Evolutionary conservation across 2,888 invertebrate genomes (phyloP).

Genomic region (Eurytoma adleriae): DNA sequence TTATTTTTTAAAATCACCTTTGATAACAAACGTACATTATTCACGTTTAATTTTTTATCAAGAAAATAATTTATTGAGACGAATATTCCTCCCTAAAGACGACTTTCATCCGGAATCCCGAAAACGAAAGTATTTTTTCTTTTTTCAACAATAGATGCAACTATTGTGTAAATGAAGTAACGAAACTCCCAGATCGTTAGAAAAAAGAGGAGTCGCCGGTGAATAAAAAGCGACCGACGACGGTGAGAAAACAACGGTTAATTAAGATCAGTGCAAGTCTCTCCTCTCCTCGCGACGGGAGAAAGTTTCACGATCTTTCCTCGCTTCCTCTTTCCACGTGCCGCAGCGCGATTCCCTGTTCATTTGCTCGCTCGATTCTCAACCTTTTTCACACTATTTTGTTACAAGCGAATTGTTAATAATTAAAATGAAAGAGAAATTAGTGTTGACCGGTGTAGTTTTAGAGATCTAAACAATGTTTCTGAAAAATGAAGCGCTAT

Average conservation of each 20-base stretch:
- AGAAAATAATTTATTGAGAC: no score
- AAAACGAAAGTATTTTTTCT: constrained; percentile 53
- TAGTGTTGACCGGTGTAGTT: no score
- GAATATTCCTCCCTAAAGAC: not conserved
- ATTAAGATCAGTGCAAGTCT: constrained; percentile 58
- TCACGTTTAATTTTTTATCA: not conserved
- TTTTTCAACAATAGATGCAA: constrained; percentile 39
- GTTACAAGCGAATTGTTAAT: constrained; percentile 5
- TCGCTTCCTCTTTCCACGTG: constrained; percentile 8
- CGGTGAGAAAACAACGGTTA: constrained; percentile 57
- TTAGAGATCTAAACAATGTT: no score
- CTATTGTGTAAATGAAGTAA: constrained; percentile 58
- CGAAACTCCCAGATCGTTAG: constrained; percentile 50
- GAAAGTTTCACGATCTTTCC: constrained; percentile 61
- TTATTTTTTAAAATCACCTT: no score
- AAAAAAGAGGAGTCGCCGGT: constrained; percentile 22
- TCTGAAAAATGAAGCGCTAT: no score
- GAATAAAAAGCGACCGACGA: constrained; percentile 50
- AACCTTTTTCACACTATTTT: constrained; percentile 19
- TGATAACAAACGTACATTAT: no score
- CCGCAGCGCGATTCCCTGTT: not conserved
- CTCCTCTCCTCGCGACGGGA: constrained; percentile 48
- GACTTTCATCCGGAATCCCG: not conserved
- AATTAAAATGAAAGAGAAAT: constrained; percentile 40
- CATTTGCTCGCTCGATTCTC: not conserved